A percentile compares a stretch with the other conserved stretches of the same genome.
These are phyloP conservation scores for Altica lythri DNA, from an alignment of 2,888 invertebrate species.

Conservation along the genomic window DNA sequence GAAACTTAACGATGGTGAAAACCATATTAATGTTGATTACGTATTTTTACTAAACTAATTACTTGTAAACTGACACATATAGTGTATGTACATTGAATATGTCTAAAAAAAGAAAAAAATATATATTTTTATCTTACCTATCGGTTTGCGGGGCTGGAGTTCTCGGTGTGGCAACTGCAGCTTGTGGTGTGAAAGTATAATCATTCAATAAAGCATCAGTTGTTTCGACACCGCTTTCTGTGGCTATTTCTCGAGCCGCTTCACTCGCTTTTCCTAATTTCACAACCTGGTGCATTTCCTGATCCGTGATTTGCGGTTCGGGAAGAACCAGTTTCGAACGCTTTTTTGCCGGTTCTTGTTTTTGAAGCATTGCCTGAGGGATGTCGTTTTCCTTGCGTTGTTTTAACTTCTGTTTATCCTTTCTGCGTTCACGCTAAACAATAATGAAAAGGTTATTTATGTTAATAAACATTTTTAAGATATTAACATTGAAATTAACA, in stretches of 20 bases:
- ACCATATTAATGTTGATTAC: no score
- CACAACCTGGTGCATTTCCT: constrained; percentile 88
- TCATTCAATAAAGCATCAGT: constrained; percentile 89
- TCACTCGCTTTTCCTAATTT: constrained; percentile 91
- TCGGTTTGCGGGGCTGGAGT: constrained; percentile 87
- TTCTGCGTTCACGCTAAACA: constrained; percentile 83
- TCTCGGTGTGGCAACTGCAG: constrained; percentile 74
- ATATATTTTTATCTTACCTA: constrained; percentile 50
- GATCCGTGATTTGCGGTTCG: constrained; percentile 94
- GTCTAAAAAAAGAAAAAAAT: no score
- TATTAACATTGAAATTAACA: no score
- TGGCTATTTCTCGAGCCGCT: constrained; percentile 85
- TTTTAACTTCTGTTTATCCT: constrained; percentile 94
- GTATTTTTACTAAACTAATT: no score
- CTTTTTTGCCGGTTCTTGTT: constrained; percentile 88
- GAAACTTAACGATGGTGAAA: no score
- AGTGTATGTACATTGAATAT: no score
- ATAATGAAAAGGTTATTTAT: no score
- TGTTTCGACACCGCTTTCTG: constrained; percentile 74
- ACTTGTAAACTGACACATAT: no score
- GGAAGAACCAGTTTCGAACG: constrained; percentile 95
- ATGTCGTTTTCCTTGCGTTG: constrained; percentile 96
- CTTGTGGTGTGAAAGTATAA: constrained; percentile 79
- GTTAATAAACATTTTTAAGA: no score
- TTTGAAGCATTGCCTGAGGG: constrained; percentile 85